phyloP scores from a whole-genome alignment of 35 echinoderm and acorn worm species.

The Lytechinus variegatus region DNA sequence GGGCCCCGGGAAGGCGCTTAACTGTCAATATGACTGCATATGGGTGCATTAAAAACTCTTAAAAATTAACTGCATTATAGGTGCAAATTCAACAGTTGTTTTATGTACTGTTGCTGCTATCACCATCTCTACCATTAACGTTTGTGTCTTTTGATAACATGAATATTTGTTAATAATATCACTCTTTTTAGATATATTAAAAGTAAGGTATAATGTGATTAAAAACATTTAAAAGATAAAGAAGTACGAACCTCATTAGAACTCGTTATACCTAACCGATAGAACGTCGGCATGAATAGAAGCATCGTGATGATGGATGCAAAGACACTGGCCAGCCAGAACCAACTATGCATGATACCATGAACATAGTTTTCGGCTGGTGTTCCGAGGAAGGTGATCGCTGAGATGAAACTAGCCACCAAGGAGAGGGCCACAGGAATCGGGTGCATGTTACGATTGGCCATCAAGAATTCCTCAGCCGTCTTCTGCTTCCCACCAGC shows the following conservation, averaged over 20 bases:
- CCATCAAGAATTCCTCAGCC: conserved; percentile 51
- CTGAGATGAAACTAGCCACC: not conserved
- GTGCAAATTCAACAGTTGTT: too few relatives aligned
- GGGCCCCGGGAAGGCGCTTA: too few relatives aligned
- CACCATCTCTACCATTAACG: too few relatives aligned
- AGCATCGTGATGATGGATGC: not conserved
- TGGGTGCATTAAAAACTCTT: too few relatives aligned
- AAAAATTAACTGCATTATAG: too few relatives aligned
- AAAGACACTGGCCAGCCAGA: not conserved
- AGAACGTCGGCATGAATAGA: conserved; percentile 29
- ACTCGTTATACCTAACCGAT: conserved; percentile 35
- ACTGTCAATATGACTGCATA: too few relatives aligned
- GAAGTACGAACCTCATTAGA: conserved; percentile 34
- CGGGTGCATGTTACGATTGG: conserved; percentile 46
- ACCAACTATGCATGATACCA: conserved; percentile 33
- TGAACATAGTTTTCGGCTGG: conserved; percentile 54
- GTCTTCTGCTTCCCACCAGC: conserved; percentile 18
- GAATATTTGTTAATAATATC: too few relatives aligned
- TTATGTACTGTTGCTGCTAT: too few relatives aligned
- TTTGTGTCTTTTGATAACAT: too few relatives aligned
- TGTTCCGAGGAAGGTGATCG: conserved; percentile 34
- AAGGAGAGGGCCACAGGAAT: conserved; percentile 40
- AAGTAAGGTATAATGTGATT: too few relatives aligned
- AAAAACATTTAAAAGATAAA: too few relatives aligned
- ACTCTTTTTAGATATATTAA: too few relatives aligned